Evolutionary conservation across 2,888 invertebrate species (phyloP), one percentile per base, ranked within the genome.

Genomic region (Dicyrtoma fusca): DNA sequence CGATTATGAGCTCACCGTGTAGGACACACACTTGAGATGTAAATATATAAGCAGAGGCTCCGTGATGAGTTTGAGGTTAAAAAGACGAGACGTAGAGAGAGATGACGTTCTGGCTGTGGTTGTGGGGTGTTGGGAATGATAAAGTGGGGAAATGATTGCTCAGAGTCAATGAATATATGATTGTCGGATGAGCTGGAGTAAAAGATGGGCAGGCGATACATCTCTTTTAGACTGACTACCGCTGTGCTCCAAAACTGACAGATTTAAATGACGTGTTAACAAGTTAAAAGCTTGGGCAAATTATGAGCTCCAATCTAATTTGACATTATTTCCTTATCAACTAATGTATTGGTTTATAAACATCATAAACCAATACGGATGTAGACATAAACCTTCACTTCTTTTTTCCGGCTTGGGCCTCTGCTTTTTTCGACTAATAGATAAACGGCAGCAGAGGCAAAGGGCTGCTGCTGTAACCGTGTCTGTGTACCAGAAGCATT

Each of bases 191-290:
- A 44, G 61, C 14, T 49, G 17, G 49, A n/a, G 34, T 59, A 34
- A 59, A 26, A 34, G 59, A 34, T 59, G 59, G 59, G 59, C 34
- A 34, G 17, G 1, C 13, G 10, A 34, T 34, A 68, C 57, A 68
- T 57, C 68, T 68, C 45, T 66, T 47, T 47, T 14, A 19, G 55
- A 57, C 68, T 45, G 68, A 68, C 68, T 68, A 57, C 68, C 57
- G 57, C 68, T 57, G 66, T 66, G 68, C 68, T 62, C 64, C 23
- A 71, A 66, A 70, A 61, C 71, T 72, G 75, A 72, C 69, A 74
- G 66, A 70, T 76, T 71, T 66, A 70, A 74, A 76, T 70, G 76
- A 76, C 71, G 76, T 74, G 74, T 65, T 74, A 74, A 74, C 76
- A 74, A 71, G 66, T 69, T 73, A 74, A 74, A 76, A 74, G 69